Evolutionary conservation across 2,113 vertebrate species (phyloP).

Genomic region (Cyprinodon brontotheroides): DNA sequence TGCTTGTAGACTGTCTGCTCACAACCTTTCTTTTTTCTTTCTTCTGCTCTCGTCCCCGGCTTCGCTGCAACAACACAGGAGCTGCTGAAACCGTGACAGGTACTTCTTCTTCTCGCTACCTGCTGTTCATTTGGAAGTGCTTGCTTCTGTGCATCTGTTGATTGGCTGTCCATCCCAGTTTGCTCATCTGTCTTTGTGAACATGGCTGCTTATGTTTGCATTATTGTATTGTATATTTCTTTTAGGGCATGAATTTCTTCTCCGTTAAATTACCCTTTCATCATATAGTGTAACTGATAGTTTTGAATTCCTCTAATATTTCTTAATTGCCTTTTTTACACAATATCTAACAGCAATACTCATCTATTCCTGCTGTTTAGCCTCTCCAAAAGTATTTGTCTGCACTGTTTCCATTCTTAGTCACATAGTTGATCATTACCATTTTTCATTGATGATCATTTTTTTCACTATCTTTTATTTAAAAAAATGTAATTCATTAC

Average conservation of each 20-base stretch:
- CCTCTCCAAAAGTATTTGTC: conserved; percentile 7
- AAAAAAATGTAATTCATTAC: neutral
- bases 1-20: conserved; percentile 57
- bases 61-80: conserved; percentile 72
- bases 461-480: neutral
- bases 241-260: conserved; percentile 28
- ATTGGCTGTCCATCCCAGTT: conserved; percentile 59
- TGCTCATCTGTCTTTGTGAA: conserved; percentile 69
- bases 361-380: conserved; percentile 1
- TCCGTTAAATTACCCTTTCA: conserved; percentile 40
- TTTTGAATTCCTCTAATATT: conserved; percentile 12
- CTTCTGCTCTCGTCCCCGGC: conserved; percentile 40
- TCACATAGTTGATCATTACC: neutral
- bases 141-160: conserved; percentile 51
- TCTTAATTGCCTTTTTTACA: neutral
- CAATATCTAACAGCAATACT: neutral
- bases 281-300: conserved; percentile 30
- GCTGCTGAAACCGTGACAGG: conserved; percentile 82
- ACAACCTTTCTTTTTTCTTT: conserved; percentile 57
- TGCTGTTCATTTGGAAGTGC: conserved; percentile 66
- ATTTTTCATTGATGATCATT: neutral
- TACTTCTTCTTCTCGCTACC: conserved; percentile 67
- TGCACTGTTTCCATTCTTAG: neutral
- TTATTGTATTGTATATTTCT: conserved; percentile 17
- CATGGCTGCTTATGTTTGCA: conserved; percentile 46